These are phyloP conservation scores for Enteromius thamalakanensis DNA, from an alignment of 2,797 vertebrate genomes.

Conservation along the genomic window DNA sequence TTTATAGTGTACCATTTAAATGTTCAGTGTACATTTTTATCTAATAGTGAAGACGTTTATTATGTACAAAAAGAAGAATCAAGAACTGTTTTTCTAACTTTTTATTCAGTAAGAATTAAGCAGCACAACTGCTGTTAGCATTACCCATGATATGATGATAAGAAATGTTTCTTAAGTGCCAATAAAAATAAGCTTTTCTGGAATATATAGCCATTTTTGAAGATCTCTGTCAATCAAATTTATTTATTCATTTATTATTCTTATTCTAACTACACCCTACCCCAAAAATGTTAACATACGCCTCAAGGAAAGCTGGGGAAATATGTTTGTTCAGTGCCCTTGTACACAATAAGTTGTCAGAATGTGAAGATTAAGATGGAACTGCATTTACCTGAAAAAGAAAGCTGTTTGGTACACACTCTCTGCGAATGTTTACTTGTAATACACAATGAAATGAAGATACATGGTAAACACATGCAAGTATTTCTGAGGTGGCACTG, in stretches of 20 bases:
- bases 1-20: background rate
- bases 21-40: background rate
- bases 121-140: background rate
- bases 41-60: background rate
- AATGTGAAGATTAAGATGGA: constrained; percentile 59
- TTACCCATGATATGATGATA: background rate
- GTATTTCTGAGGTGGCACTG: constrained; percentile 62
- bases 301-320: constrained; percentile 37
- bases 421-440: constrained; percentile 29
- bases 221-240: background rate
- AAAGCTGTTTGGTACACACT: constrained; percentile 43
- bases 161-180: background rate
- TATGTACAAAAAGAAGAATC: background rate
- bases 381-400: constrained; percentile 33
- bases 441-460: constrained; percentile 68
- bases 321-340: constrained; percentile 35
- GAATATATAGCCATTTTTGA: background rate
- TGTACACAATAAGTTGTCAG: constrained; percentile 50
- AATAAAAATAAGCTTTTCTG: background rate
- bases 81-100: too few species aligned
- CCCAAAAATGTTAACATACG: background rate
- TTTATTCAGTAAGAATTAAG: background rate
- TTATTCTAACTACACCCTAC: background rate
- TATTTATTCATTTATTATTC: background rate
- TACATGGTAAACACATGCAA: constrained; percentile 74